Evolutionary conservation across 2,797 vertebrate species (phyloP).

Genomic region (Syngnathus rostellatus): DNA sequence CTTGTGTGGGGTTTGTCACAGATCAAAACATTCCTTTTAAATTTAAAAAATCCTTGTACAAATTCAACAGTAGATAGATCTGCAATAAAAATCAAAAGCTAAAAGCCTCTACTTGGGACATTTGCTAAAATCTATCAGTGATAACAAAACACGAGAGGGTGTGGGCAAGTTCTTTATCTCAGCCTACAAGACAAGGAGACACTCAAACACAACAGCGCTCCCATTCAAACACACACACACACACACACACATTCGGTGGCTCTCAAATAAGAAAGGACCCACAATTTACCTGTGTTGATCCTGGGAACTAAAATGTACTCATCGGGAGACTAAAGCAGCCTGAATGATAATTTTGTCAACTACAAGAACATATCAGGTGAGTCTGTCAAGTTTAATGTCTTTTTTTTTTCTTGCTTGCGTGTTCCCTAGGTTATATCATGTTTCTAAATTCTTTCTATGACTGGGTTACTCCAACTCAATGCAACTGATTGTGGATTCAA

Average conservation of each 20-base stretch:
- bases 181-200: slow-evolving; percentile 2
- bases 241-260: not conserved
- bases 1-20: too few species aligned
- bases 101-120: not conserved
- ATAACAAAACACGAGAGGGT: not conserved
- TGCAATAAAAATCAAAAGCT: not conserved
- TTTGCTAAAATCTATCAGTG: not conserved
- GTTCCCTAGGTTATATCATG: not conserved
- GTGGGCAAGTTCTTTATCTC: not conserved
- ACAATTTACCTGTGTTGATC: slow-evolving; percentile 8
- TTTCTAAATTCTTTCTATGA: not conserved
- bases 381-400: not conserved
- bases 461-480: not conserved
- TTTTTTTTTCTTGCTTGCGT: not conserved
- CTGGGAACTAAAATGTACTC: slow-evolving; percentile 5
- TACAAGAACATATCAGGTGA: slow-evolving; percentile 21
- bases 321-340: not conserved
- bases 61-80: too few species aligned
- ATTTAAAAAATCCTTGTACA: too few species aligned
- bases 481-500: not conserved
- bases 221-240: not conserved
- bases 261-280: not conserved
- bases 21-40: too few species aligned
- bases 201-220: not conserved
- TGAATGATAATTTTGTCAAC: not conserved